Evolutionary conservation across 2,888 invertebrate species (phyloP).

Genomic region (Melanophora roralis): DNA sequence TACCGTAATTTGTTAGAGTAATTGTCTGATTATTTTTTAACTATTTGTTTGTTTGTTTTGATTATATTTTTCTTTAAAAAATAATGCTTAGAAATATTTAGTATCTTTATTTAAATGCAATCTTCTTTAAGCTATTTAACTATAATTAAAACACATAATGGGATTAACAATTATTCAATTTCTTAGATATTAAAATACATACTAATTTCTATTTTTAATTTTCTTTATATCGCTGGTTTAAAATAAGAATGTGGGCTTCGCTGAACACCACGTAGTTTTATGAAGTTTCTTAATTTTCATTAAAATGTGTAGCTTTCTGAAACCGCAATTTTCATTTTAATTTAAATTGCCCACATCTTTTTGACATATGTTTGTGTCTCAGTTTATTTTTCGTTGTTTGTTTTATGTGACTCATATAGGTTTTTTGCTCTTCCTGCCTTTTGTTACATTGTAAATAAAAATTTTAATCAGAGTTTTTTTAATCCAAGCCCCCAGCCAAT

Average conservation of each 20-base stretch:
- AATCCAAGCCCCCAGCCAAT: too few relatives aligned
- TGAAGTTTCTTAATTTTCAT: not conserved
- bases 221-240: not conserved
- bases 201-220: not conserved
- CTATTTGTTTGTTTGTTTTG: too few relatives aligned
- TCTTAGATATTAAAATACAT: too few relatives aligned
- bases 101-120: too few relatives aligned
- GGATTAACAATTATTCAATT: not conserved
- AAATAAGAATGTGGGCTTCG: not conserved
- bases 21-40: too few relatives aligned
- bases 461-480: not conserved
- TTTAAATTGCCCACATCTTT: constrained; percentile 7
- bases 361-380: not conserved
- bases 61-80: too few relatives aligned
- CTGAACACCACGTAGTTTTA: not conserved
- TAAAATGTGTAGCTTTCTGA: not conserved
- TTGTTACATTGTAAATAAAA: not conserved
- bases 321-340: not conserved
- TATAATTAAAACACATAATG: too few relatives aligned
- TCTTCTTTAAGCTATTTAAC: too few relatives aligned
- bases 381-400: not conserved
- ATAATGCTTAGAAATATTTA: too few relatives aligned
- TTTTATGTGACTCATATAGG: constrained; percentile 7
- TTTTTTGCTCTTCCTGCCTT: not conserved
- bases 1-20: too few relatives aligned